Conservation (phyloP, 2,888 invertebrate species). For the Gibbula magus region DNA sequence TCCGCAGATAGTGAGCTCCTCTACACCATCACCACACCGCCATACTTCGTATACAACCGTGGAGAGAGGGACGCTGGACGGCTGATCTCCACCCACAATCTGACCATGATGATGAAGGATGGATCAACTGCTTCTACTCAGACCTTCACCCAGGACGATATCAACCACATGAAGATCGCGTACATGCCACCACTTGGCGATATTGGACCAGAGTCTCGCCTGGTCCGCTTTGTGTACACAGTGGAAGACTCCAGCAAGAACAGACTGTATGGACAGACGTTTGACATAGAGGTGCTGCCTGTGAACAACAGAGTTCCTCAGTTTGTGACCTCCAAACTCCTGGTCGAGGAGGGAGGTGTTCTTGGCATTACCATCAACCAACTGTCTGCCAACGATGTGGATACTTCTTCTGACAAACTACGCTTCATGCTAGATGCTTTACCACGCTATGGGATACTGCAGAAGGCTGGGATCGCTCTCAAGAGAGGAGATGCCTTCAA, state of each 20-base stretch:
- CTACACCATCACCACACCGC: slow-evolving; percentile 71
- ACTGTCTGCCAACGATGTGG: slow-evolving; percentile 72
- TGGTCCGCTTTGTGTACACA: slow-evolving; percentile 69
- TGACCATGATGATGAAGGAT: slow-evolving; percentile 62
- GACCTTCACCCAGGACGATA: slow-evolving; percentile 72
- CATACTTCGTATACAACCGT: slow-evolving; percentile 71
- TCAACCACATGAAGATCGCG: slow-evolving; percentile 72
- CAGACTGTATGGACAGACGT: slow-evolving; percentile 65
- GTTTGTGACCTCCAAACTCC: slow-evolving; percentile 64
- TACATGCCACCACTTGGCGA: slow-evolving; percentile 73
- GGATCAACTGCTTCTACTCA: slow-evolving; percentile 54
- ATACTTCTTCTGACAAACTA: slow-evolving; percentile 68
- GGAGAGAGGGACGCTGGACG: slow-evolving; percentile 71
- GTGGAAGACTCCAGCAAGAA: slow-evolving; percentile 70
- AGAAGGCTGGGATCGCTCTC: slow-evolving; percentile 67
- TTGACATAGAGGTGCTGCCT: slow-evolving; percentile 72
- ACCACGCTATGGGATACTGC: slow-evolving; percentile 70
- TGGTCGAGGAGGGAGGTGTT: slow-evolving; percentile 72
- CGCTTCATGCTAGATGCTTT: slow-evolving; percentile 66
- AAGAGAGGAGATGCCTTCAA: slow-evolving; percentile 67
- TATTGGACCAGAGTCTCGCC: slow-evolving; percentile 69
- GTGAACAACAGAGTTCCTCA: slow-evolving; percentile 71
- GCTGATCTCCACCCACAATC: slow-evolving; percentile 66
- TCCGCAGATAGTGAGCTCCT: slow-evolving; percentile 63
- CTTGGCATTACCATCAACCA: slow-evolving; percentile 69